Percentiles rank a stretch among this genome's conserved stretches.
Conservation (phyloP, 2,797 vertebrate genomes). For the Graptemys geographica region DNA sequence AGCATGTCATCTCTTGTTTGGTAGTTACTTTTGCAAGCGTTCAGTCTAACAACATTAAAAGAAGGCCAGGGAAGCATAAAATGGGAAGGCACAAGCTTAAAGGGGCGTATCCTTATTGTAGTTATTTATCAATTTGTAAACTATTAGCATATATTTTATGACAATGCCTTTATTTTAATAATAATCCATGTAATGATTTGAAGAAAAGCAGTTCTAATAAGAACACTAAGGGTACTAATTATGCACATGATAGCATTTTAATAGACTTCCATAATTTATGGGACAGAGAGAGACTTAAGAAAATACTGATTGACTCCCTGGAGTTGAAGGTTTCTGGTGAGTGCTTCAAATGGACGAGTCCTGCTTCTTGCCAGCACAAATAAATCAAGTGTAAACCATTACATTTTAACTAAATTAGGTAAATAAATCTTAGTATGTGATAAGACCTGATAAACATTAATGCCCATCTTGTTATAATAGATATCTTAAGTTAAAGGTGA, state of each 20-base stretch:
- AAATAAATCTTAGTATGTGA: slow-evolving; percentile 18
- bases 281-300: slow-evolving; percentile 64
- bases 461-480: neutral
- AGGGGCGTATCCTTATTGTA: neutral
- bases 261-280: slow-evolving; percentile 63
- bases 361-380: slow-evolving; percentile 63
- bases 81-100: neutral
- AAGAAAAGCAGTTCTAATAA: slow-evolving; percentile 69
- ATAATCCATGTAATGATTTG: slow-evolving; percentile 54
- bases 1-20: neutral
- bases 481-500: neutral
- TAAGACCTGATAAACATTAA: neutral
- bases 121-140: slow-evolving; percentile 41
- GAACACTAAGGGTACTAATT: slow-evolving; percentile 62
- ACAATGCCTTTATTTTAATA: slow-evolving; percentile 61
- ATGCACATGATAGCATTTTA: slow-evolving; percentile 51
- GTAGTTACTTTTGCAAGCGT: neutral
- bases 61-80: neutral
- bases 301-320: slow-evolving; percentile 56
- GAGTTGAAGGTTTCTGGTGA: slow-evolving; percentile 51
- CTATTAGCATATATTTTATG: slow-evolving; percentile 25
- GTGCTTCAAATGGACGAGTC: slow-evolving; percentile 36
- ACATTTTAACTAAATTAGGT: slow-evolving; percentile 49
- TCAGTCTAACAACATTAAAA: neutral
- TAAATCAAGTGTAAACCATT: slow-evolving; percentile 61